Conservation (phyloP, 2,888 invertebrate genomes). For the Brachynemurus nebulosus region DNA sequence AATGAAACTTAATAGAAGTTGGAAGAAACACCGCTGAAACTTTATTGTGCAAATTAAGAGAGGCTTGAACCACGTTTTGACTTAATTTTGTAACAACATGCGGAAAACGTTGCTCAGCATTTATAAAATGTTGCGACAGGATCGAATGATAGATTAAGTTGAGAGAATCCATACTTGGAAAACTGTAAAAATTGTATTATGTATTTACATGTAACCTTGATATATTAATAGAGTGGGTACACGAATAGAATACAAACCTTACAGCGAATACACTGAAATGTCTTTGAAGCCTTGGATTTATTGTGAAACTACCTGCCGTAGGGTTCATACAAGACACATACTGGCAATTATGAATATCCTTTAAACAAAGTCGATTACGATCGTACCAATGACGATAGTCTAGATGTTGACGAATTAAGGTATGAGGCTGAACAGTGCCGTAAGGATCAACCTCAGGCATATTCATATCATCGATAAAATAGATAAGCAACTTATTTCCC, state of each 20-base stretch:
- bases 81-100: constrained; percentile 52
- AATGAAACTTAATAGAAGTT: constrained; percentile 93
- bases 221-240: neutral
- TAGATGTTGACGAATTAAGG: constrained; percentile 85
- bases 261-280: constrained; percentile 84
- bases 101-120: constrained; percentile 68
- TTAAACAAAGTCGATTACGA: constrained; percentile 70
- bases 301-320: constrained; percentile 92
- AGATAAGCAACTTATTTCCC: constrained; percentile 82
- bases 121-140: constrained; percentile 69
- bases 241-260: constrained; percentile 29
- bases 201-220: neutral
- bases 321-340: constrained; percentile 98
- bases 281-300: constrained; percentile 83
- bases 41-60: constrained; percentile 75
- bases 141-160: constrained; percentile 82
- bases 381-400: constrained; percentile 97
- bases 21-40: constrained; percentile 80
- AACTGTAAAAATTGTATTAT: constrained; percentile 29
- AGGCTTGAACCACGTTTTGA: constrained; percentile 62
- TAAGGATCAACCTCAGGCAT: constrained; percentile 89
- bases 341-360: constrained; percentile 94
- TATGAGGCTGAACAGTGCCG: constrained; percentile 94
- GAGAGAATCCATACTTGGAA: constrained; percentile 67
- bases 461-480: constrained; percentile 95